A percentile compares a stretch with the other conserved stretches of the same genome.
phyloP scores from a whole-genome alignment of 2,888 invertebrate genomes.

The Nycteola revayana region DNA sequence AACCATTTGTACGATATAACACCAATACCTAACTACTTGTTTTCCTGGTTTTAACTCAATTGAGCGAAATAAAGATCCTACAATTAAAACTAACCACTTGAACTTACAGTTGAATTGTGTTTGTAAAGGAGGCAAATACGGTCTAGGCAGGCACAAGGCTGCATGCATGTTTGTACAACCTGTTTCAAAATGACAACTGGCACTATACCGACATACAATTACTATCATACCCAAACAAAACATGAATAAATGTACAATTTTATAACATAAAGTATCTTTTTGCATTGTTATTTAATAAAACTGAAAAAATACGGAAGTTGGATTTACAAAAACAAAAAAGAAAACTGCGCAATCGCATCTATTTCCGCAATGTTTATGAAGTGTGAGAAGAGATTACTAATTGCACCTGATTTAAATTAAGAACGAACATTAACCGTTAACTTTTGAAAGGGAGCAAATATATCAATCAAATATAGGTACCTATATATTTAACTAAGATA shows the following conservation, averaged over 20 bases:
- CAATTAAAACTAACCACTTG: too few species aligned
- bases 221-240: constrained; percentile 12
- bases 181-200: constrained; percentile 35
- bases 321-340: constrained; percentile 2
- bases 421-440: too few species aligned
- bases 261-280: too few species aligned
- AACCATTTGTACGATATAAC: too few species aligned
- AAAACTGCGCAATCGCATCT: constrained; percentile 1
- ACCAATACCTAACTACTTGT: constrained; percentile 3
- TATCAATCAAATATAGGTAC: too few species aligned
- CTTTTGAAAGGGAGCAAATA: too few species aligned
- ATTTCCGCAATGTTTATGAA: background rate
- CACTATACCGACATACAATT: constrained; percentile 5
- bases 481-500: too few species aligned
- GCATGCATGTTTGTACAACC: constrained; percentile 41
- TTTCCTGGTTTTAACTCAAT: constrained; percentile 3
- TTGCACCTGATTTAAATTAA: too few species aligned
- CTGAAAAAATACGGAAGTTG: constrained; percentile 9
- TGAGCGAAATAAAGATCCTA: too few species aligned
- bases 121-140: constrained; percentile 16
- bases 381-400: too few species aligned
- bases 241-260: constrained; percentile 19
- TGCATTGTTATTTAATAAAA: constrained; percentile 10
- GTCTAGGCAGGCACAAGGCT: constrained; percentile 22
- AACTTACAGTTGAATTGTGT: constrained; percentile 16